Base-by-base conservation (phyloP, 2,888 invertebrate genomes). In the Hypercompe scribonia region DNA sequence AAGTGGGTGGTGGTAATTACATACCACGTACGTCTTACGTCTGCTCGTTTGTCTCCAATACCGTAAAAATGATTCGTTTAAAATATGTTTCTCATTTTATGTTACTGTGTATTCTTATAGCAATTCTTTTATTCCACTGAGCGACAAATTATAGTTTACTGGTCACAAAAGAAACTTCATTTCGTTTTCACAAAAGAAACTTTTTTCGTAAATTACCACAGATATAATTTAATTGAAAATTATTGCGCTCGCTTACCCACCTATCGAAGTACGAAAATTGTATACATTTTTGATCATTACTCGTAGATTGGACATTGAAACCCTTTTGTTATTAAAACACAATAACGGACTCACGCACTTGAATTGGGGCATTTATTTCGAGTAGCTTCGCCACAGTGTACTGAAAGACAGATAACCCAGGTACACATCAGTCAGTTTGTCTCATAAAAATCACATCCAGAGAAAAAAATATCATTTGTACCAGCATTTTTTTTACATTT, bases 241-340 rank as follows among this genome's bases (percentile, higher is more conserved):
- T 69, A 71, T 65, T 36, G 65, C 65, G 58, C 46, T 76, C 71
- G 69, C 69, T 72, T 71, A 73, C 46, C n/a, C 54, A 61, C 61
- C 46, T 77, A 79, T 67, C 71, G 68, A 72, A 77, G 72, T 76
- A 72, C 70, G 72, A 72, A 81, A 80, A 78, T 76, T 77, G 73
- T 75, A 72, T 78, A 73, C 69, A 78, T 81, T 75, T 79, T 72
- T 73, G 72, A 77, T 67, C 70, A 84, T 81, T 78, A 76, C 36
- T 61, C 64, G 50, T 67, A 74, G 68, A 78, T 71, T 72, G 75
- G 71, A 80, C 75, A 77, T 64, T 67, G 64, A 63, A 68, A 70
- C 78, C 78, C 84, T 80, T 81, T 84, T 79, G 81, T 84, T 80
- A 75, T 73, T 77, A 74, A 77, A 84, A 81, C 71, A 80, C 71